These are phyloP conservation scores for Magallana nippona DNA, from an alignment of 2,888 invertebrate species.

Conservation along the genomic window DNA sequence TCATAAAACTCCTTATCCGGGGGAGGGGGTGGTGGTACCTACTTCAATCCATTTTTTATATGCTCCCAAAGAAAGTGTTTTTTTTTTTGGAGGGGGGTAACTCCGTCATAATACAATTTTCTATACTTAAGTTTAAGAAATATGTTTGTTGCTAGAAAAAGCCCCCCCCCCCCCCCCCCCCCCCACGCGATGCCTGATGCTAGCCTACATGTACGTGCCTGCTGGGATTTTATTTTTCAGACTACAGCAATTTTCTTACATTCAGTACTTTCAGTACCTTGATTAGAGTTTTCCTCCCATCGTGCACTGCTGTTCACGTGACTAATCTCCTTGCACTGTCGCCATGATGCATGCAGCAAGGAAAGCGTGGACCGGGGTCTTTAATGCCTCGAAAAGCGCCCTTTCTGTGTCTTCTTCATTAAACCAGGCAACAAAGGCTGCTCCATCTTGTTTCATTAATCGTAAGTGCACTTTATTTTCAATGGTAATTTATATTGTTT, in stretches of 20 bases:
- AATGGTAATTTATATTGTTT: conserved; percentile 5
- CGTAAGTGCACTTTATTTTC: conserved; percentile 81
- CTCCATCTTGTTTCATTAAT: conserved; percentile 81
- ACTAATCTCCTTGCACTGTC: conserved; percentile 58
- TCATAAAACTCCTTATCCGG: too few relatives aligned
- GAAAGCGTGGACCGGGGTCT: conserved; percentile 83
- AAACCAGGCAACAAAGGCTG: conserved; percentile 81
- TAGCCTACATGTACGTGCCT: too few relatives aligned
- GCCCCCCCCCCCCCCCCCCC: too few relatives aligned
- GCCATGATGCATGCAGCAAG: conserved; percentile 84
- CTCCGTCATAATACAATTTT: too few relatives aligned
- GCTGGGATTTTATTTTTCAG: too few relatives aligned
- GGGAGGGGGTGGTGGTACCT: too few relatives aligned
- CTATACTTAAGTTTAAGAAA: too few relatives aligned
- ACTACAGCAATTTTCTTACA: background rate
- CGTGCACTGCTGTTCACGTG: conserved; percentile 56
- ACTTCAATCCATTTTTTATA: too few relatives aligned
- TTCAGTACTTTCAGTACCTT: conserved; percentile 9
- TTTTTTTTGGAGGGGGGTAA: too few relatives aligned
- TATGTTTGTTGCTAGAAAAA: too few relatives aligned
- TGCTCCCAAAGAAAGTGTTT: too few relatives aligned
- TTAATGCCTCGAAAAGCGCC: conserved; percentile 83
- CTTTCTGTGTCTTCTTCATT: conserved; percentile 80
- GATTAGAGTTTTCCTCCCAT: background rate
- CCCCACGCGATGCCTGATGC: too few relatives aligned